Base-by-base conservation (phyloP, 2,888 invertebrate genomes). In the Chloroclystis v-ata region DNA sequence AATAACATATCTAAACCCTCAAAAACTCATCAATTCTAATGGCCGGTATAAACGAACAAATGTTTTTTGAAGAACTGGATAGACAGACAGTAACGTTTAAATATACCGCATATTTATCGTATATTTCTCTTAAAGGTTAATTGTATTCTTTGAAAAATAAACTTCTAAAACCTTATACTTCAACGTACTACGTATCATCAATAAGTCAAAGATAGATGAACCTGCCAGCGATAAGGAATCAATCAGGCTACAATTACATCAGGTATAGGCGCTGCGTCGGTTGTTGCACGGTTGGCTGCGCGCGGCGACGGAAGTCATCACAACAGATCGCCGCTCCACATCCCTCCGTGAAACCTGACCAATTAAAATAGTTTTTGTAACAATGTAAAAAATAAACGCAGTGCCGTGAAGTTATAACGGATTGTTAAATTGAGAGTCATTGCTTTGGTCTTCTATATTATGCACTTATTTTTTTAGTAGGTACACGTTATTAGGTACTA, bases 301-400 rank as follows among this genome's bases (percentile, higher is more conserved):
- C 75, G 75, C 75, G 74, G 52, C 72, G 69, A 69, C 83, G 82
- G 82, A 84, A 75, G 75, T 62, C 62, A 63, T 67, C 69, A 66
- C 72, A 65, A 72, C 67, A 47, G 41, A 69, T 61, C 67, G 73
- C 62, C 70, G 69, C 49, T 52, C 63, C 63, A 63, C 67, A 53
- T 72, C 68, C 63, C 59, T 56, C 54, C 44, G 55, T 57, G 58
- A 61, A 63, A 65, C 59, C 56, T 60, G 43, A 56, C 57, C 54
- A 51, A 58, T 52, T 42, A 55, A 56, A 60, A 54, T 52, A 43
- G 44, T 37, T 40, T 49, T 56, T 41, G 37, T 33, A 33, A 12
- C 12, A 20, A 20, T 20, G 20, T 33, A 33, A 6, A 30, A 42
- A 43, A 29, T n/a, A 32, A 10, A 13, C 20, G 20, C 5, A 5